Evolutionary conservation across 2,888 invertebrate species (phyloP), one percentile per base, ranked within the genome.

Genomic region (Volucella bombylans): DNA sequence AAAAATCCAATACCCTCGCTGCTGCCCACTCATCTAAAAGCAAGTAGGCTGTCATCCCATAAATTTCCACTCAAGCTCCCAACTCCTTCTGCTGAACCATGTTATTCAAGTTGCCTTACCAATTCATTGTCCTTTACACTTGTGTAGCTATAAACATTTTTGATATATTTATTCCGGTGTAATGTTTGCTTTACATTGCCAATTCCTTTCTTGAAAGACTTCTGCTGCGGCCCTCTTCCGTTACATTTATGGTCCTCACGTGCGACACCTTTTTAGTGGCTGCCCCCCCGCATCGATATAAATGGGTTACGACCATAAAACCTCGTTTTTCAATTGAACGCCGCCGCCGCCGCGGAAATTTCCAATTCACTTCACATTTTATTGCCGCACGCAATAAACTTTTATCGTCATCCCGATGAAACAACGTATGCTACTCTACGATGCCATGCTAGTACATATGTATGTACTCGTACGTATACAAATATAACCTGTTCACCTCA

Each of bases 311-410:
- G 68, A 15, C 73, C 62, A 62, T 78, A 79, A 79, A 82, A 82
- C 39, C 57, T 54, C 68, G 57, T 69, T 79, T 82, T 82, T 79
- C 82, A 82, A 82, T 82, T 73, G 82, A 65, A 73, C 69, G 4
- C 31, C 6, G 6, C 31, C 31, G 31, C 23, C 23, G 23, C 6
- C 31, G 82, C 79, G 79, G 79, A 79, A 79, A 82, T 73, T 82
- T 82, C 79, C 82, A 82, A 82, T 82, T 82, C 79, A 82, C 73
- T 79, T 82, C 73, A 64, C 79, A 73, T 82, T 82, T 82, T 82
- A 82, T 59, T 73, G 68, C 68, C 47, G 57, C 82, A 82, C 82
- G 82, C 82, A 79, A 69, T 82, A 79, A 82, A 82, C 55, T 82
- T 82, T 82, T 79, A 82, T 82, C 73, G 79, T 57, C 55, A 4